phyloP scores from a whole-genome alignment of 2,797 vertebrate genomes.

The Mormyrops boulengeri region DNA sequence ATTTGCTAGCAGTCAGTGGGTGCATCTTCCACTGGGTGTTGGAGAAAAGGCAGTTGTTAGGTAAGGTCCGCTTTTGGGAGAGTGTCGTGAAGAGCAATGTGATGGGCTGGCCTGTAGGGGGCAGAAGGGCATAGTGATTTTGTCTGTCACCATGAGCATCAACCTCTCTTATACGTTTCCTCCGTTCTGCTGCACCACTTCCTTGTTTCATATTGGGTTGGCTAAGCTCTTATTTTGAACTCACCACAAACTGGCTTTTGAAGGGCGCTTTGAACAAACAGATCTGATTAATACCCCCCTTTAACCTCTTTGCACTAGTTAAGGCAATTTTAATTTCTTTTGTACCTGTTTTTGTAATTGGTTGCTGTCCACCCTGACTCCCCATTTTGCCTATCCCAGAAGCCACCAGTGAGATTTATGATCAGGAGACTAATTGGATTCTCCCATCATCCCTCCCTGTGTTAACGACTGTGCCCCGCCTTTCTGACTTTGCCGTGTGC shows the following conservation, averaged over 20 bases:
- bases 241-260: neutral
- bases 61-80: neutral
- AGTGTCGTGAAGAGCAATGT: neutral
- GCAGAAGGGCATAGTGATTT: neutral
- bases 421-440: conserved; percentile 8
- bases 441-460: neutral
- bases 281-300: neutral
- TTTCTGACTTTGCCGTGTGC: neutral
- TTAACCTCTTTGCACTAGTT: conserved; percentile 10
- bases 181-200: neutral
- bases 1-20: neutral
- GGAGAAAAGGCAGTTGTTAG: neutral
- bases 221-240: neutral
- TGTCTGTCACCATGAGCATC: neutral
- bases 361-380: neutral
- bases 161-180: neutral
- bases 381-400: neutral
- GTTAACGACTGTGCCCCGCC: neutral
- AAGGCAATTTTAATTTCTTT: neutral
- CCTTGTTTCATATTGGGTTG: neutral
- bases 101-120: neutral
- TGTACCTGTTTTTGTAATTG: neutral
- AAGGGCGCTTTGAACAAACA: neutral
- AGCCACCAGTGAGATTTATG: neutral
- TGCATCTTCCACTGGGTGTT: neutral